Conservation (phyloP, 2,888 invertebrate genomes). For the Pocota personata region DNA sequence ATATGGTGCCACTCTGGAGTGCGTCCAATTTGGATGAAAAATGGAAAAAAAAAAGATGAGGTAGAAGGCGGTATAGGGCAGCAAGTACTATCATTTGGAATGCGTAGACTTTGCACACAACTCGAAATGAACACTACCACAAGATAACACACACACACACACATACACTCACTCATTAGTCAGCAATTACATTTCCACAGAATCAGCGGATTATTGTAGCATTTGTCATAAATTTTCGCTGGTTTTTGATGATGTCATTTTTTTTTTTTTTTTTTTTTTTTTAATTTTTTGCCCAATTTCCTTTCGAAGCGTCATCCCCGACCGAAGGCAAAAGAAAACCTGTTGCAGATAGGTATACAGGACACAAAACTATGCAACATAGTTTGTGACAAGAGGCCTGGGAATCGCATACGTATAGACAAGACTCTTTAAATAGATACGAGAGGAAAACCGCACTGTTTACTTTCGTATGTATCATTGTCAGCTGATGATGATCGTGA, state of each 20-base stretch:
- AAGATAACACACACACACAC: slow-evolving; percentile 34
- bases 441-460: slow-evolving; percentile 63
- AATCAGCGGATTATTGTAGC: slow-evolving; percentile 63
- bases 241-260: slow-evolving; percentile 64
- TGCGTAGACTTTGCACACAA: slow-evolving; percentile 54
- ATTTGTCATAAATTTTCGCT: slow-evolving; percentile 68
- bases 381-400: slow-evolving; percentile 38
- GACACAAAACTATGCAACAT: slow-evolving; percentile 24
- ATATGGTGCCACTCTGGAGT: slow-evolving; percentile 65
- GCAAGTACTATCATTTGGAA: slow-evolving; percentile 34
- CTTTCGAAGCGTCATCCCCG: background rate
- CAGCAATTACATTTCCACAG: slow-evolving; percentile 57
- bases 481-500: slow-evolving; percentile 67
- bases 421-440: slow-evolving; percentile 66
- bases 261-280: too few species aligned
- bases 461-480: slow-evolving; percentile 53
- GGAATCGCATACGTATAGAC: slow-evolving; percentile 52
- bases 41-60: slow-evolving; percentile 25
- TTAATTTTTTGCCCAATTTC: slow-evolving; percentile 47
- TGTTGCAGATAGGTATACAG: slow-evolving; percentile 60
- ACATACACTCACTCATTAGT: slow-evolving; percentile 46
- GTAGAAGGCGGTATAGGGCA: slow-evolving; percentile 16
- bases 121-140: background rate
- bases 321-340: slow-evolving; percentile 40
- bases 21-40: slow-evolving; percentile 52